Percentiles rank a stretch among this genome's conserved stretches.
Conservation (phyloP, 2,113 vertebrate genomes). For the Piprites chloris region DNA sequence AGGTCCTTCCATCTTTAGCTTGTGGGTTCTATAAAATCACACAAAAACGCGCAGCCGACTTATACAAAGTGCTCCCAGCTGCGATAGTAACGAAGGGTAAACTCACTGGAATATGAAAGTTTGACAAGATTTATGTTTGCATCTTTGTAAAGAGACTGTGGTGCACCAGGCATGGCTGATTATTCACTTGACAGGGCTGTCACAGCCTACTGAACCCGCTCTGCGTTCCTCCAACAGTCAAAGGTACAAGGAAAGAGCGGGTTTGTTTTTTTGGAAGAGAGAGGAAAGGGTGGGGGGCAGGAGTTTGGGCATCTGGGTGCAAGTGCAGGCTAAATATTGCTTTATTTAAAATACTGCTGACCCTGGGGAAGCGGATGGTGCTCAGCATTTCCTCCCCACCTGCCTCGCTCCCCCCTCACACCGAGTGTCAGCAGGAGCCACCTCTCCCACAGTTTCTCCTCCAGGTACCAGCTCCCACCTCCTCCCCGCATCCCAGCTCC, state of each 20-base stretch:
- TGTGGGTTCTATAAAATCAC: slow-evolving; percentile 26
- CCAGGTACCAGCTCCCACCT: not conserved
- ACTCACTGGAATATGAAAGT: slow-evolving; percentile 59
- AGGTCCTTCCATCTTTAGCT: slow-evolving; percentile 55
- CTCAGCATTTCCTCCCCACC: not conserved
- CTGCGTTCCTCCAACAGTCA: not conserved
- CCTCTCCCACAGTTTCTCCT: not conserved
- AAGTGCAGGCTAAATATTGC: not conserved
- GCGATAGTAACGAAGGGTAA: slow-evolving; percentile 61
- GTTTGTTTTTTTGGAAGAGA: not conserved
- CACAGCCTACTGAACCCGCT: slow-evolving; percentile 59
- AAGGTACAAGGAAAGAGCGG: not conserved
- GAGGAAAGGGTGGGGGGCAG: not conserved
- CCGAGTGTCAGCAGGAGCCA: not conserved
- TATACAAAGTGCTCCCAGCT: slow-evolving; percentile 50
- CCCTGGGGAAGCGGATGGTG: not conserved
- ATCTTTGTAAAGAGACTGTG: slow-evolving; percentile 57
- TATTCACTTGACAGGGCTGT: slow-evolving; percentile 65
- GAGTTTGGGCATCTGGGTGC: not conserved
- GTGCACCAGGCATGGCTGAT: slow-evolving; percentile 61
- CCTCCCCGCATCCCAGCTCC: not conserved
- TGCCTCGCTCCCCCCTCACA: not conserved
- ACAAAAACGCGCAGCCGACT: not conserved
- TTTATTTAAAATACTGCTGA: not conserved
- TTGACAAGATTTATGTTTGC: slow-evolving; percentile 70